These are phyloP conservation scores for Eulemur rubriventer DNA, from an alignment of 2,797 vertebrate species.

Conservation along the genomic window DNA sequence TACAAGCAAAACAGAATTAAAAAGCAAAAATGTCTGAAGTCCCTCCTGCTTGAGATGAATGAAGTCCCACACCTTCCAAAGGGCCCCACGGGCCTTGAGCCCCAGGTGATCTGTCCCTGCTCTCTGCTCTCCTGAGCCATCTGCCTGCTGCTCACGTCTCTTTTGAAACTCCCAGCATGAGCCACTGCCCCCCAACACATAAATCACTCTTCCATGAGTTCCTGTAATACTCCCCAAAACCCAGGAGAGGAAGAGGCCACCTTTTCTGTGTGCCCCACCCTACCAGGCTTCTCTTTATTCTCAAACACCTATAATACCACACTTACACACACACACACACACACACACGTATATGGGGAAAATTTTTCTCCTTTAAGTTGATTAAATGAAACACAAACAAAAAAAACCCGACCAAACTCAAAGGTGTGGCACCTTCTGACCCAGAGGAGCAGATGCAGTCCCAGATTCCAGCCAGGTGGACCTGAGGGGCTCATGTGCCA, in stretches of 20 bases:
- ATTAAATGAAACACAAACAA: neutral
- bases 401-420: neutral
- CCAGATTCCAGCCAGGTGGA: neutral
- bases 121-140: too few relatives aligned
- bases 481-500: neutral
- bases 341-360: neutral
- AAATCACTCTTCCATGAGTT: neutral
- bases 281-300: neutral
- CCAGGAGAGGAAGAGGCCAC: neutral
- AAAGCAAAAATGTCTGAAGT: neutral
- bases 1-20: neutral
- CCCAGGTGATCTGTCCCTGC: neutral
- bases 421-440: neutral
- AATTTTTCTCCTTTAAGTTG: neutral
- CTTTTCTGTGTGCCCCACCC: neutral
- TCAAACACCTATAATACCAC: neutral
- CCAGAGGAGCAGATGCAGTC: neutral
- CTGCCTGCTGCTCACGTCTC: neutral
- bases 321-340: neutral
- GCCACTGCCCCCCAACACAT: neutral
- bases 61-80: neutral
- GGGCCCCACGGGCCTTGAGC: neutral
- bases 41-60: neutral
- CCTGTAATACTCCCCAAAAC: neutral
- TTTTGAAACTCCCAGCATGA: neutral